phyloP scores from a whole-genome alignment of 2,113 vertebrate species.

The Notothenia rossii region DNA sequence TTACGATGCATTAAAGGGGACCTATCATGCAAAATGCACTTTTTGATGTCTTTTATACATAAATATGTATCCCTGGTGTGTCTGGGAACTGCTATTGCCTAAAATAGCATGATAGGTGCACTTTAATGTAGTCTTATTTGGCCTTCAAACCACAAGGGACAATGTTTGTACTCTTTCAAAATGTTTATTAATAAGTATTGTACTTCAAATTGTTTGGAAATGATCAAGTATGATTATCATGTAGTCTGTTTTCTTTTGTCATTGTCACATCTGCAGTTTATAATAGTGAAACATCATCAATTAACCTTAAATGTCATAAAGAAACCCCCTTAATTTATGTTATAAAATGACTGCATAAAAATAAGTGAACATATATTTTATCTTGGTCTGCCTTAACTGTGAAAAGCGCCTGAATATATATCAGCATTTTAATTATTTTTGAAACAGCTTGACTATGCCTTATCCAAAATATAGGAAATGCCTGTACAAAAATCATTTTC shows the following conservation, averaged over 20 bases:
- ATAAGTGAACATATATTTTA: no score
- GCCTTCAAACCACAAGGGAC: neutral
- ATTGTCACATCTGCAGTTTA: neutral
- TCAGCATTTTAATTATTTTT: neutral
- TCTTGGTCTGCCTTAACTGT: no score
- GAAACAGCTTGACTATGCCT: neutral
- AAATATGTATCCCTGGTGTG: no score
- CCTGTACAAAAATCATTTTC: conserved; percentile 26
- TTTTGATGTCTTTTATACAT: no score
- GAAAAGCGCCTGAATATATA: no score
- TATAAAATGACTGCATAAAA: neutral
- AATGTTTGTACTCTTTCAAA: neutral
- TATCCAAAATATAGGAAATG: conserved; percentile 7
- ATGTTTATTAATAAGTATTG: neutral
- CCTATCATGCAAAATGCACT: no score
- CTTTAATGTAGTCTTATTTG: neutral
- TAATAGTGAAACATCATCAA: neutral
- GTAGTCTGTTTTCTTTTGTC: no score
- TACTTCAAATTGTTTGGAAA: no score
- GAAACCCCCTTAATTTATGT: neutral
- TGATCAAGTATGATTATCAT: no score
- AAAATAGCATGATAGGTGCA: no score
- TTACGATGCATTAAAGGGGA: conserved; percentile 1
- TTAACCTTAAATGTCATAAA: no score
- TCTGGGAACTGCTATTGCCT: no score